These are phyloP conservation scores for Puntigrus tetrazona DNA, from an alignment of 2,113 vertebrate species.

Conservation along the genomic window DNA sequence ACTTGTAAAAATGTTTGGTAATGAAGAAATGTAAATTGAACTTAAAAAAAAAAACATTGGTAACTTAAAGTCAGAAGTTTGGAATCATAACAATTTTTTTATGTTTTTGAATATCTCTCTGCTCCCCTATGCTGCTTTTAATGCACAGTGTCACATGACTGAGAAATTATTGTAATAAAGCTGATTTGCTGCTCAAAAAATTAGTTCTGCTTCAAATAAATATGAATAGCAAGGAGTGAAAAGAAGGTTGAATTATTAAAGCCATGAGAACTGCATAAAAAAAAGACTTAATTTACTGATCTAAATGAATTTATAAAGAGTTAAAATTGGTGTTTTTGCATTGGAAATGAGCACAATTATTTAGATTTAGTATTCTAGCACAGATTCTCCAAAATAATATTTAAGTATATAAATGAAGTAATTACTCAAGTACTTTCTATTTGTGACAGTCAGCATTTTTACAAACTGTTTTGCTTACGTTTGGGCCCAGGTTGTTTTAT, in stretches of 20 bases:
- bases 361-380: not conserved
- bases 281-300: not conserved
- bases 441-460: not conserved
- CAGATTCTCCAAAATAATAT: not conserved
- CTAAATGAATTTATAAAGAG: not conserved
- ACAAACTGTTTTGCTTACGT: slow-evolving; percentile 9
- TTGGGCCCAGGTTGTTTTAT: slow-evolving; percentile 24
- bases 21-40: too few species aligned
- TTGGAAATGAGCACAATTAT: not conserved
- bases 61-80: too few species aligned
- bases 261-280: not conserved
- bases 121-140: too few species aligned
- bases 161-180: too few species aligned
- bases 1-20: too few species aligned
- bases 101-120: too few species aligned
- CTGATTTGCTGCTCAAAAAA: too few species aligned
- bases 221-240: not conserved
- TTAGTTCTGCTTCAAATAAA: too few species aligned
- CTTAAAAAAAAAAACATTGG: too few species aligned
- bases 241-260: not conserved
- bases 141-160: too few species aligned
- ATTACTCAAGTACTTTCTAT: not conserved
- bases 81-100: too few species aligned
- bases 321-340: not conserved
- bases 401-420: not conserved